Percentiles rank a stretch among this genome's conserved stretches.
phyloP scores from a whole-genome alignment of 2,888 invertebrate species.

The Hydroisotoma schaefferi region DNA sequence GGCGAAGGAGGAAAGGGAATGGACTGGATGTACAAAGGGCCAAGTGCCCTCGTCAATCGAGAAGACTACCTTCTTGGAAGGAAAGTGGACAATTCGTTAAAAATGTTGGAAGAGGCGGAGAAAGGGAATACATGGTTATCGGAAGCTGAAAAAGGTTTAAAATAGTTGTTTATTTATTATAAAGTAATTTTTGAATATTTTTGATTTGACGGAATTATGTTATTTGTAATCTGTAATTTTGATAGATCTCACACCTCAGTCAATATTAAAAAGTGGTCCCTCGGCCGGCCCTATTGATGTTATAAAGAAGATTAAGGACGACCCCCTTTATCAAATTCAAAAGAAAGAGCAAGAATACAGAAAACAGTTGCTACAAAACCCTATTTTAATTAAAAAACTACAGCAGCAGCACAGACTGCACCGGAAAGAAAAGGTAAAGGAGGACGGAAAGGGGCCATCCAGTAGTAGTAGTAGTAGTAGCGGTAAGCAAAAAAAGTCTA shows the following conservation, averaged over 20 bases:
- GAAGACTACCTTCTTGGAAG: slow-evolving; percentile 87
- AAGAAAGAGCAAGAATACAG: slow-evolving; percentile 85
- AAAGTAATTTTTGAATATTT: neutral
- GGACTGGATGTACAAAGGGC: slow-evolving; percentile 84
- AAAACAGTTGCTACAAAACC: slow-evolving; percentile 81
- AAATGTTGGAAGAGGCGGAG: slow-evolving; percentile 63
- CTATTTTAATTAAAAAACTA: slow-evolving; percentile 80
- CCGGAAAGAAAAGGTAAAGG: neutral
- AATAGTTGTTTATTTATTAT: slow-evolving; percentile 1
- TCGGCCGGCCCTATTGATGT: slow-evolving; percentile 75
- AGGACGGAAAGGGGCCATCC: too few relatives aligned
- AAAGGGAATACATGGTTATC: slow-evolving; percentile 50
- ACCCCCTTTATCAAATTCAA: slow-evolving; percentile 84
- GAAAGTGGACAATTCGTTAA: slow-evolving; percentile 72
- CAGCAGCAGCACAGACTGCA: slow-evolving; percentile 60
- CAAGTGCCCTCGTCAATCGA: slow-evolving; percentile 62
- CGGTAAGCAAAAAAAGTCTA: slow-evolving; percentile 9
- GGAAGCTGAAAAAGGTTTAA: slow-evolving; percentile 48
- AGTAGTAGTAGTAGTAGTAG: slow-evolving; percentile 53
- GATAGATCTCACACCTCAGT: slow-evolving; percentile 52
- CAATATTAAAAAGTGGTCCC: slow-evolving; percentile 53
- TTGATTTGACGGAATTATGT: slow-evolving; percentile 11
- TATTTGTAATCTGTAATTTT: slow-evolving; percentile 16
- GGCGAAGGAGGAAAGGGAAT: too few relatives aligned
- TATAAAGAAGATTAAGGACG: slow-evolving; percentile 84